These are phyloP conservation scores for Drosophila kikkawai DNA, from an alignment of 1,140 invertebrate species.

Conservation along the genomic window DNA sequence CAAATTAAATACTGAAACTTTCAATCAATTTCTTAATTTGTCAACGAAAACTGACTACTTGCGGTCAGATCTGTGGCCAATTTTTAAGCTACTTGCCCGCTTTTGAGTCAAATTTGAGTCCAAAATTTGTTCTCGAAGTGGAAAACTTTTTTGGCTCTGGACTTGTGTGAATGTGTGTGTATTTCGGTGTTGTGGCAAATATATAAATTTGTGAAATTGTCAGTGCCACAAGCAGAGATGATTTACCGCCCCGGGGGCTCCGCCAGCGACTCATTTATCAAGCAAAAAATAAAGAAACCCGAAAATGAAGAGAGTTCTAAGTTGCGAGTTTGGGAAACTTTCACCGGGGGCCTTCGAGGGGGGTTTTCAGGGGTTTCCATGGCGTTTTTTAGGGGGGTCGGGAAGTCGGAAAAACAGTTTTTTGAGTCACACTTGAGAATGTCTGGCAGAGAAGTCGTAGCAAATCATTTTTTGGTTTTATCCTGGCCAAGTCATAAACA, in stretches of 20 bases:
- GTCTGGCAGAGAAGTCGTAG: slow-evolving; percentile 32
- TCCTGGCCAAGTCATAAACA: slow-evolving; percentile 37
- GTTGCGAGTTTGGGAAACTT: slow-evolving; percentile 40
- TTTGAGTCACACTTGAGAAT: slow-evolving; percentile 40
- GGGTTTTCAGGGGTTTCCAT: neutral
- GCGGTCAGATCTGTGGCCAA: slow-evolving; percentile 11
- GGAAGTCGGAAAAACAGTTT: slow-evolving; percentile 1
- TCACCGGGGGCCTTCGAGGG: slow-evolving; percentile 20
- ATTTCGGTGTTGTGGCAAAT: slow-evolving; percentile 42
- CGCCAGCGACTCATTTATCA: slow-evolving; percentile 51
- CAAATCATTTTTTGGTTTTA: slow-evolving; percentile 30
- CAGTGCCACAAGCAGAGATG: slow-evolving; percentile 53
- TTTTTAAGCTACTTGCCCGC: slow-evolving; percentile 16
- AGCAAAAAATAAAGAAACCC: slow-evolving; percentile 51
- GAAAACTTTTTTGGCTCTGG: slow-evolving; percentile 39
- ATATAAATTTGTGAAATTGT: slow-evolving; percentile 51
- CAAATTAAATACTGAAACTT: neutral
- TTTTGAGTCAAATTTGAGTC: slow-evolving; percentile 11
- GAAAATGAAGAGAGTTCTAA: slow-evolving; percentile 54
- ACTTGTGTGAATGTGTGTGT: slow-evolving; percentile 1
- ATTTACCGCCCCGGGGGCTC: slow-evolving; percentile 45
- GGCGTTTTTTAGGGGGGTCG: neutral
- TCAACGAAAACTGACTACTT: slow-evolving; percentile 7
- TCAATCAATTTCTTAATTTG: slow-evolving; percentile 7
- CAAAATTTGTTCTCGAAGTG: slow-evolving; percentile 31